Conservation (phyloP, 1,140 invertebrate species). For the Drosophila suzukii region DNA sequence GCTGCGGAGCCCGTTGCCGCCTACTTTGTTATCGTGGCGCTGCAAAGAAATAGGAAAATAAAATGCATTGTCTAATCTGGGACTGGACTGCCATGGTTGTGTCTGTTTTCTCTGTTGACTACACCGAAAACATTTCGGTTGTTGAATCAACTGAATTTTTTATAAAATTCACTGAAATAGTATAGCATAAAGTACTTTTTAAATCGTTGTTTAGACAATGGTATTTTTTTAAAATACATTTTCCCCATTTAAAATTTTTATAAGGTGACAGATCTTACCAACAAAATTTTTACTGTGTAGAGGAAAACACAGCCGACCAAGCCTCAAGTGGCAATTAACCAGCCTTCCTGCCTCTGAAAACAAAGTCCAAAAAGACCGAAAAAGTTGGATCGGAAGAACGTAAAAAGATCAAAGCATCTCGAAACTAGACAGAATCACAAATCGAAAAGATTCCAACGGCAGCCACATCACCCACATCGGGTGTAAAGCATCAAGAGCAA, state of each 20-base stretch:
- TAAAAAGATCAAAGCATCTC: slow-evolving; percentile 66
- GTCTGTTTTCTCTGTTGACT: background rate
- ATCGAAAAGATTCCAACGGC: slow-evolving; percentile 9
- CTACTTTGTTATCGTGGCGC: slow-evolving; percentile 55
- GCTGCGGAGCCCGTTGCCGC: slow-evolving; percentile 38
- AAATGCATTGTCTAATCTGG: slow-evolving; percentile 51
- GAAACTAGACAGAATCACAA: slow-evolving; percentile 14
- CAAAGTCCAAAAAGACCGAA: background rate
- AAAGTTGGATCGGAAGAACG: slow-evolving; percentile 68
- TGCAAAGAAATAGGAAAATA: slow-evolving; percentile 30
- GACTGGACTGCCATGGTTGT: background rate
- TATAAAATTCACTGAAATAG: no score
- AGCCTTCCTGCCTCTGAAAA: slow-evolving; percentile 5
- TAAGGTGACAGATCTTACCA: no score
- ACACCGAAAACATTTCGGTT: no score
- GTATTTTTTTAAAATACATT: no score
- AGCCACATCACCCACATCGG: no score
- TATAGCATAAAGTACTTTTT: no score
- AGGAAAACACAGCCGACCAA: background rate
- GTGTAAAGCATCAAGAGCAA: slow-evolving; percentile 21
- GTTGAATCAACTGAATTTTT: no score
- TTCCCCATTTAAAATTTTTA: no score
- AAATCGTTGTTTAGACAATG: no score
- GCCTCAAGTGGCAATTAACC: slow-evolving; percentile 75
- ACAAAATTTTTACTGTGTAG: no score